Base-by-base conservation (phyloP, 2,888 invertebrate genomes). In the Pandemis heparana region DNA sequence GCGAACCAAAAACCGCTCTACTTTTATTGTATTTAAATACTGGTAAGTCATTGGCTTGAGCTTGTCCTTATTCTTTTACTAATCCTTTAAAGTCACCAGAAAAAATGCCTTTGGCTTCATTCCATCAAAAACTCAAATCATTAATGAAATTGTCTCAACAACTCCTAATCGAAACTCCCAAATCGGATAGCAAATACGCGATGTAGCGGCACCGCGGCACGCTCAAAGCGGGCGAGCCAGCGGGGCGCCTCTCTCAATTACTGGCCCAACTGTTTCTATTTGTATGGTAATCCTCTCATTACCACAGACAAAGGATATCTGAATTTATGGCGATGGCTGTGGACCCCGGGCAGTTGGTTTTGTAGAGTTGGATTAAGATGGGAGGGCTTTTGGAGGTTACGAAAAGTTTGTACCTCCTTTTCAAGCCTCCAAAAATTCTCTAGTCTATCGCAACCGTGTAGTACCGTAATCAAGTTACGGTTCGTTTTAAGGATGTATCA, bases 251-350 rank as follows among this genome's bases (percentile, higher is more conserved):
- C 79, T 85, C 87, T 89, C 92, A 92, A 93, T 94, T 92, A 93
- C 85, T 81, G 78, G 81, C 86, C 84, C 84, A 85, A 86, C 88
- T 87, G 87, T 87, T 89, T 90, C 92, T 92, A 94, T 94, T 91
- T 92, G 92, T 93, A 94, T 94, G 94, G 86, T 92, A 94, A 94
- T 94, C 82, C 84, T 85, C 94, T 94, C 93, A 93, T 94, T 94
- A 94, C 87, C 79, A 78, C 82, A 89, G 89, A 91, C 89, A 88
- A 89, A 90, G 90, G 83, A 80, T 76, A 83, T 81, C 80, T 82
- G 82, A 84, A 87, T 88, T 88, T 87, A 88, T 86, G 81, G 79
- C 77, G 78, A 80, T 53, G 67, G 60, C 39, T 43, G 56, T n/a
- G 46, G 16, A 56, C 56, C 53, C 41, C 41, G 18, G 67, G 67